Conservation (phyloP, 1,140 invertebrate genomes). For the Branchinecta lindahli region DNA sequence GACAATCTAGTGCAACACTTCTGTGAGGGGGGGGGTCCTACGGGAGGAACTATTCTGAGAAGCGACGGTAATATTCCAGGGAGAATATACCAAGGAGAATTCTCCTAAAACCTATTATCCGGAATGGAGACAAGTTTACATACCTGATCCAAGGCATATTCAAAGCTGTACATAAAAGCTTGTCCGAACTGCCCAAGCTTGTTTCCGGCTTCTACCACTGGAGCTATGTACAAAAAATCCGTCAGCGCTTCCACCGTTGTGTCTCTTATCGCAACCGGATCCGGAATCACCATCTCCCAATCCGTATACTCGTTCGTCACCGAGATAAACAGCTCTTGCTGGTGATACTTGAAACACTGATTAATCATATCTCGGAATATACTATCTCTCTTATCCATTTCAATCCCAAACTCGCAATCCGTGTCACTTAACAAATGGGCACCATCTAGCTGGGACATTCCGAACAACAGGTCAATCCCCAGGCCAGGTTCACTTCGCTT, state of each 20-base stretch:
- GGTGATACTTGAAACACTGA: constrained; percentile 78
- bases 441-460: constrained; percentile 40
- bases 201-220: constrained; percentile 63
- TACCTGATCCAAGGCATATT: not conserved
- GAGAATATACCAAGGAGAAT: too few relatives aligned
- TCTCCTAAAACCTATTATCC: too few relatives aligned
- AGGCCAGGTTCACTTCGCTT: not conserved
- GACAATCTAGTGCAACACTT: too few relatives aligned
- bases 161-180: not conserved
- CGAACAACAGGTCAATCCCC: constrained; percentile 37
- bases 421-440: constrained; percentile 33
- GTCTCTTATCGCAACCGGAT: constrained; percentile 80
- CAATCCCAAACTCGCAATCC: constrained; percentile 73
- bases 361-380: constrained; percentile 84
- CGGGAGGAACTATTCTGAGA: too few relatives aligned
- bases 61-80: too few relatives aligned
- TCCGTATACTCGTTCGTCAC: constrained; percentile 94
- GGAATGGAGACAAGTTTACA: not conserved
- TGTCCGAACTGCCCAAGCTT: constrained; percentile 33
- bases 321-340: constrained; percentile 93
- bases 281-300: constrained; percentile 80
- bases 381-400: constrained; percentile 68
- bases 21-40: too few relatives aligned
- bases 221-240: constrained; percentile 77
- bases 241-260: constrained; percentile 79